phyloP scores from a whole-genome alignment of 2,113 vertebrate species.

The Furnarius figulus region DNA sequence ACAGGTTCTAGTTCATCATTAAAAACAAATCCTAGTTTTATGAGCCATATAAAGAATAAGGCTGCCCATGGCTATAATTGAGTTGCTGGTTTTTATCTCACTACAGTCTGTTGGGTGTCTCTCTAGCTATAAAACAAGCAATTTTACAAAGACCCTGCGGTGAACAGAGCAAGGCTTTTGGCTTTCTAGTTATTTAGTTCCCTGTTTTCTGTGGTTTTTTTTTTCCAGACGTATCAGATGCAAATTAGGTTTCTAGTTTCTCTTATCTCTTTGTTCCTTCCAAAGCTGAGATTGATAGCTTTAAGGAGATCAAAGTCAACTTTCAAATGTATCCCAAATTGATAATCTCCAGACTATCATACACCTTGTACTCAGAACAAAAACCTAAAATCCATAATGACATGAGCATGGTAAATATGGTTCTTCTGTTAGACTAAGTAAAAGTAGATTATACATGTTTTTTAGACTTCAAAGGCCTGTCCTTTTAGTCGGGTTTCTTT shows the following conservation, averaged over 20 bases:
- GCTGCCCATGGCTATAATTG: constrained; percentile 59
- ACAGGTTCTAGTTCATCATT: constrained; percentile 59
- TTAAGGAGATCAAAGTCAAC: constrained; percentile 70
- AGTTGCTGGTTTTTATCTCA: constrained; percentile 62
- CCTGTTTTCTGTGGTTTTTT: constrained; percentile 36
- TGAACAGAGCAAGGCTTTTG: constrained; percentile 49
- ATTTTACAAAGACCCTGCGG: constrained; percentile 59
- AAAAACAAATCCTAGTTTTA: constrained; percentile 64
- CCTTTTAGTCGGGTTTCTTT: constrained; percentile 44
- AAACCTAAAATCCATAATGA: constrained; percentile 68
- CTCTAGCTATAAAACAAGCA: constrained; percentile 62
- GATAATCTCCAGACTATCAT: constrained; percentile 70
- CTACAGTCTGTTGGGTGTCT: constrained; percentile 54
- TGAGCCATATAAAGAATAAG: constrained; percentile 49
- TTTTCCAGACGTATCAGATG: constrained; percentile 57
- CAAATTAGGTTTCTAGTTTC: constrained; percentile 66
- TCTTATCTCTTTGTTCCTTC: constrained; percentile 72
- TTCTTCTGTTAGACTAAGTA: constrained; percentile 66
- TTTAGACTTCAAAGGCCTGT: constrained; percentile 71
- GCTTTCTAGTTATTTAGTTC: constrained; percentile 57
- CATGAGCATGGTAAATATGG: constrained; percentile 64
- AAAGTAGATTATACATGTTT: constrained; percentile 71
- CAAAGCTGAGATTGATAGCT: constrained; percentile 66
- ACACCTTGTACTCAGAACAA: constrained; percentile 67
- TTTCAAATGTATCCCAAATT: constrained; percentile 71